Percentiles rank a stretch among this genome's conserved stretches.
phyloP scores from a whole-genome alignment of 2,113 vertebrate species.

The Bothrops jararaca region DNA sequence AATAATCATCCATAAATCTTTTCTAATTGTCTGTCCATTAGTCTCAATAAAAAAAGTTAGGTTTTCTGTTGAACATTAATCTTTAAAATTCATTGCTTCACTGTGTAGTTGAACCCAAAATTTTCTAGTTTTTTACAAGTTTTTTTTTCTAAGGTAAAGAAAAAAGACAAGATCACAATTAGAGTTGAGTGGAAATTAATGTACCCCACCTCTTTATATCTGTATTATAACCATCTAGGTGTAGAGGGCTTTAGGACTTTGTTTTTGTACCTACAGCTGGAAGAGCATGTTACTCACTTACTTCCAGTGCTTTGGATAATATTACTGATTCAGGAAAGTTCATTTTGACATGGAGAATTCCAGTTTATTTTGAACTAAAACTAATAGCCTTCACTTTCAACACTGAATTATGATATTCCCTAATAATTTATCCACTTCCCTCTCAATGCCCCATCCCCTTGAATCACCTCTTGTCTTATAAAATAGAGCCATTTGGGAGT shows the following conservation, averaged over 20 bases:
- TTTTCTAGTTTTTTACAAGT: not conserved
- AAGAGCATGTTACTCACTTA: not conserved
- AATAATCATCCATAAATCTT: not conserved
- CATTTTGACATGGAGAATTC: not conserved
- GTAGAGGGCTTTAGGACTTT: not conserved
- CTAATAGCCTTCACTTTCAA: not conserved
- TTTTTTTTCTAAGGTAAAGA: not conserved
- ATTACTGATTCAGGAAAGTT: not conserved
- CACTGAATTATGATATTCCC: not conserved
- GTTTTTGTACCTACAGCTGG: not conserved
- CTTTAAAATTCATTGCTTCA: not conserved
- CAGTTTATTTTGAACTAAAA: not conserved
- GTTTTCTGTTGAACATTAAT: not conserved
- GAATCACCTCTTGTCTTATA: not conserved
- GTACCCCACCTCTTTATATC: not conserved
- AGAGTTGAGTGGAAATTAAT: not conserved
- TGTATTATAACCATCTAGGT: not conserved
- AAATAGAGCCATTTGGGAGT: not conserved
- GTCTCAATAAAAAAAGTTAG: not conserved
- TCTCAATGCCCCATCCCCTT: not conserved
- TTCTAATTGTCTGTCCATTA: not conserved
- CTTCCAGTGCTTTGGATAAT: not conserved
- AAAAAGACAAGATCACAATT: not conserved
- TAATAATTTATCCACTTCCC: not conserved
- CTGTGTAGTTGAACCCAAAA: not conserved